Conservation (phyloP, 1,140 invertebrate genomes). For the Gonioctena quinquepunctata region DNA sequence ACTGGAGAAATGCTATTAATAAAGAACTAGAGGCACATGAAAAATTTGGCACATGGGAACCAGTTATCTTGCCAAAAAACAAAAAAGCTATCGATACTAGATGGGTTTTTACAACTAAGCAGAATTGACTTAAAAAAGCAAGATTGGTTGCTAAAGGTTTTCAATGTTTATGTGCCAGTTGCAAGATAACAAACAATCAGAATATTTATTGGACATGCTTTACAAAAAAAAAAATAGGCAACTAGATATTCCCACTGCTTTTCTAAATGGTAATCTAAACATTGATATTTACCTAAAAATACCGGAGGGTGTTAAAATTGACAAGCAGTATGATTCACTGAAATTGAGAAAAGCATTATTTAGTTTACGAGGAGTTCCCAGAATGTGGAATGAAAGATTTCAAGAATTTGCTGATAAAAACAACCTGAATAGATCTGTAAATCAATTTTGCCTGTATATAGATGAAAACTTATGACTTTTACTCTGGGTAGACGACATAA, state of each 20-base stretch:
- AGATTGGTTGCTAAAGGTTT: neutral
- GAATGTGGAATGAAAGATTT: constrained; percentile 19
- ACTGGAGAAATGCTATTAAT: neutral
- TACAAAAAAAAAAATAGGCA: too few species aligned
- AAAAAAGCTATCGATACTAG: neutral
- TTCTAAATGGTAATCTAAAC: too few species aligned
- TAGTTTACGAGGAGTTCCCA: constrained; percentile 6
- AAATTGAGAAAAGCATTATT: constrained; percentile 15
- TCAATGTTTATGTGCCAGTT: neutral
- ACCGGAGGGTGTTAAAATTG: too few species aligned
- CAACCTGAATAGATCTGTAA: constrained; percentile 1
- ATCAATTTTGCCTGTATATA: neutral
- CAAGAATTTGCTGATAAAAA: constrained; percentile 13
- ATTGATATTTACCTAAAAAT: too few species aligned
- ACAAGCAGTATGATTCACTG: neutral
- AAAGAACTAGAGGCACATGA: neutral
- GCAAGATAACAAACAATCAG: neutral
- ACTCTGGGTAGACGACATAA: constrained; percentile 7
- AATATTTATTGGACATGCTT: neutral
- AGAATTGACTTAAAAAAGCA: neutral
- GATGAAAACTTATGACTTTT: neutral
- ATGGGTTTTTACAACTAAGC: neutral
- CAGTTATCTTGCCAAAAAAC: neutral
- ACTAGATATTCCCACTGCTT: too few species aligned
- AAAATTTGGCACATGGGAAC: neutral